Percentiles rank a stretch among this genome's conserved stretches.
Conservation (phyloP, 2,888 invertebrate species). For the Apodemia mormo region DNA sequence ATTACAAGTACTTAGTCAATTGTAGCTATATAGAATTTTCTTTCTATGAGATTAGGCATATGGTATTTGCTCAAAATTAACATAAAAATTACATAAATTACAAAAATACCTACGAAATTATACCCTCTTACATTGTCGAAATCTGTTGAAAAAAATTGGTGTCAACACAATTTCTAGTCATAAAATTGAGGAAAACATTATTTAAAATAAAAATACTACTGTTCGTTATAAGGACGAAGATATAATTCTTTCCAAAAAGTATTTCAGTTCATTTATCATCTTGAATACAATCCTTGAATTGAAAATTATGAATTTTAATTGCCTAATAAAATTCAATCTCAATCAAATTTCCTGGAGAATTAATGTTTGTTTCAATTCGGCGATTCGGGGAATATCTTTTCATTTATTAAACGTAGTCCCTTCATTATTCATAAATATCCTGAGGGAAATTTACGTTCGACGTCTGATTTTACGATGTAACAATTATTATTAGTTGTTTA, state of each 20-base stretch:
- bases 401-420: constrained; percentile 27
- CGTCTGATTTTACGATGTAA: constrained; percentile 11
- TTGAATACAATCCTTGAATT: constrained; percentile 20
- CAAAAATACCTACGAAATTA: too few species aligned
- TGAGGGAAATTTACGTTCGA: constrained; percentile 10
- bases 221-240: neutral
- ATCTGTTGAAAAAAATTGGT: too few species aligned
- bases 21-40: too few species aligned
- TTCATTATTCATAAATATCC: constrained; percentile 18
- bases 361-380: constrained; percentile 40
- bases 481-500: constrained; percentile 5
- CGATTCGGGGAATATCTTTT: constrained; percentile 27
- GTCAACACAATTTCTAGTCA: too few species aligned
- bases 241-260: neutral
- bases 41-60: too few species aligned
- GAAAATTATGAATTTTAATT: constrained; percentile 58
- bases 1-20: too few species aligned
- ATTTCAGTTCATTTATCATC: constrained; percentile 1
- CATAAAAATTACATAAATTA: too few species aligned
- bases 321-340: constrained; percentile 57
- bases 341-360: constrained; percentile 50
- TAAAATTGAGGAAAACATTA: too few species aligned
- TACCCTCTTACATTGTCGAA: too few species aligned
- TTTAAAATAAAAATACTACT: neutral
- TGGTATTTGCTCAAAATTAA: too few species aligned